Evolutionary conservation across 2,797 vertebrate genomes (phyloP), one percentile per base, ranked within the genome.

Genomic region (Hoplostethus mediterraneus): DNA sequence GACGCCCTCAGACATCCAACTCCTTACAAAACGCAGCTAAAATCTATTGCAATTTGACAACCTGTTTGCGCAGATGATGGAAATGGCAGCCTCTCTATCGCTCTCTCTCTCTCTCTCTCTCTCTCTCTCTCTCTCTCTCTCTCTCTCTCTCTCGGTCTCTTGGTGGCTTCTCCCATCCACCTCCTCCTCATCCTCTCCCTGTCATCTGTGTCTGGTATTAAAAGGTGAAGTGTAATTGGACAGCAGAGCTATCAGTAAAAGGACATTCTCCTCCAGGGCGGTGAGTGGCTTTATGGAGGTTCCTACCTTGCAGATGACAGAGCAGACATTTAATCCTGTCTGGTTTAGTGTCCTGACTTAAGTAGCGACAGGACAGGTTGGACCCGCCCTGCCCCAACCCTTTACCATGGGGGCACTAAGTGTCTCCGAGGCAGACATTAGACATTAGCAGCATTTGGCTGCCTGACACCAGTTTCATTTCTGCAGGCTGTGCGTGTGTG

Each of bases 401-500:
- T 95, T 96, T 95, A 94, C 81, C 67, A 44, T 44, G 89, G 91
- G 93, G 86, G 84, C 95, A 95, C 90, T 94, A 94, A 95, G 93
- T 94, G 94, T 93, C 86, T 90, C 93, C 90, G 86, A 93, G 92
- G 95, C 95, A 95, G 95, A 89, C 86, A 74, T 80, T 76, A 80
- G 80, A 80, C 85, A 85, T 89, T 85, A 90, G 88, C 81, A 95
- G 94, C 95, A 95, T 97, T 97, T 97, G 85, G 94, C 94, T 95
- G 96, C 95, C 95, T 97, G 97, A 97, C 96, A 97, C 95, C 94
- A 95, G 95, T 95, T 96, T 89, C 95, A 96, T 97, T 96, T 95
- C 95, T 94, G 93, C 92, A 94, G 92, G 87, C 21, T 21, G 21
- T 21, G 21, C 21, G 80, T 93, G 91, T 55, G 44, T n/a, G 25